phyloP scores from a whole-genome alignment of 2,113 vertebrate genomes.

The Anarrhichthys ocellatus region DNA sequence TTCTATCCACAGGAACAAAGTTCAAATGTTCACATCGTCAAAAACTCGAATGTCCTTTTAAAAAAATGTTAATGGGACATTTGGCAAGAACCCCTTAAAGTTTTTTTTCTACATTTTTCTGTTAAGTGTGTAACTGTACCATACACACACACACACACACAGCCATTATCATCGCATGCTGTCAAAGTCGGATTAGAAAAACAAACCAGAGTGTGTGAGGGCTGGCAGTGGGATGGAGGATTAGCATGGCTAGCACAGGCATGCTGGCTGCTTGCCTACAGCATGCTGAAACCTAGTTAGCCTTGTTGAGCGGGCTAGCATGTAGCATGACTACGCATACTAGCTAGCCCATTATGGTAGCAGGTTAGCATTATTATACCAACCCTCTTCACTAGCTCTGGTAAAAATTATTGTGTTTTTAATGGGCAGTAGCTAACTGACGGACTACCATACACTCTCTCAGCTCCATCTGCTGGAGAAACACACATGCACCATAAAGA shows the following conservation, averaged over 20 bases:
- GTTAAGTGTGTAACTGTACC: constrained; percentile 56
- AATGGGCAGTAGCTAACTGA: constrained; percentile 40
- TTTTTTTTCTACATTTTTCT: constrained; percentile 25
- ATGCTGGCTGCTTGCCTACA: constrained; percentile 67
- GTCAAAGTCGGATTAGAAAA: constrained; percentile 75
- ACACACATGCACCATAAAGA: constrained; percentile 22
- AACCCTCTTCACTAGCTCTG: constrained; percentile 54
- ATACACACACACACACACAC: constrained; percentile 48
- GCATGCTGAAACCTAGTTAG: constrained; percentile 66
- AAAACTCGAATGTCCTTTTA: constrained; percentile 48
- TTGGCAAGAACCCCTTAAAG: constrained; percentile 63
- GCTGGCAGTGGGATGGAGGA: constrained; percentile 58
- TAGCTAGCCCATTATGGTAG: constrained; percentile 8
- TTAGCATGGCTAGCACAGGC: constrained; percentile 67
- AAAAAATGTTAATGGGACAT: constrained; percentile 65
- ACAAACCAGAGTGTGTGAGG: constrained; percentile 60
- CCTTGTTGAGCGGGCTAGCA: constrained; percentile 45
- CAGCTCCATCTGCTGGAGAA: constrained; percentile 35
- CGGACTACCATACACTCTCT: constrained; percentile 13
- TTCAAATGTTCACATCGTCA: constrained; percentile 65
- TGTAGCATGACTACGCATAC: constrained; percentile 36
- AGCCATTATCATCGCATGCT: constrained; percentile 67
- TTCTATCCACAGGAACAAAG: constrained; percentile 70
- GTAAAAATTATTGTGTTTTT: background rate
- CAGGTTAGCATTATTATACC: constrained; percentile 42